Evolutionary conservation across 1,140 invertebrate genomes (phyloP), one percentile per base, ranked within the genome.

Genomic region (Brachionus calyciflorus): DNA sequence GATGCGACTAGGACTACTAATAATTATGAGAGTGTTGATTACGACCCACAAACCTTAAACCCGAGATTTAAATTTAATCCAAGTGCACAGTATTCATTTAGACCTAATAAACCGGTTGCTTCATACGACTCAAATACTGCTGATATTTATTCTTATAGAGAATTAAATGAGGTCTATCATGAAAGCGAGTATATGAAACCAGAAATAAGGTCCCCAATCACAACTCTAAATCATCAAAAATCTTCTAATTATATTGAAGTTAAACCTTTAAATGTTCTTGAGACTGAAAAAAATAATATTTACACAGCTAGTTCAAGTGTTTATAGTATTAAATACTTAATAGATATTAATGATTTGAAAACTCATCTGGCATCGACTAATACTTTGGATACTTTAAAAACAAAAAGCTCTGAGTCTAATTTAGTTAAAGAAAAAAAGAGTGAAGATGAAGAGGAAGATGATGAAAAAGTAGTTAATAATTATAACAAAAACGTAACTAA

Each of bases 101-200:
- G 55, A 60, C 55, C 55, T 7, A 9, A n/a, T 40, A 9, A 60
- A 10, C 55, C 40, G 24, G 44, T 51, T 14, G 33, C 65, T 7
- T 48, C 69, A 26, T 73, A 73, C 14, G 69, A 73, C 14, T 37
- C 69, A 49, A 73, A 73, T 28, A 73, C 69, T 26, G 28, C 37
- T n/a, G 69, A 73, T 49, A 28, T 73, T 14, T 73, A 73, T 12
- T 73, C 69, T 2, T 73, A 73, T 24, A 17, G 51, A 51, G 69
- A 73, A n/a, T 21, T 49, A 10, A 73, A 73, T 55, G 69, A 51
- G 26, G 41, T 65, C 24, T 65, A 65, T 49, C 24, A 51, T 24
- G 69, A 73, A 37, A 37, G 48, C 24, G 46, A 49, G 28, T 26
- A 17, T 1, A 24, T n/a, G 5, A 40, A 37, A 41, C 26, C 46